These are phyloP conservation scores for Rhabdophis nuchalis DNA, from an alignment of 2,797 vertebrate genomes.

Conservation along the genomic window DNA sequence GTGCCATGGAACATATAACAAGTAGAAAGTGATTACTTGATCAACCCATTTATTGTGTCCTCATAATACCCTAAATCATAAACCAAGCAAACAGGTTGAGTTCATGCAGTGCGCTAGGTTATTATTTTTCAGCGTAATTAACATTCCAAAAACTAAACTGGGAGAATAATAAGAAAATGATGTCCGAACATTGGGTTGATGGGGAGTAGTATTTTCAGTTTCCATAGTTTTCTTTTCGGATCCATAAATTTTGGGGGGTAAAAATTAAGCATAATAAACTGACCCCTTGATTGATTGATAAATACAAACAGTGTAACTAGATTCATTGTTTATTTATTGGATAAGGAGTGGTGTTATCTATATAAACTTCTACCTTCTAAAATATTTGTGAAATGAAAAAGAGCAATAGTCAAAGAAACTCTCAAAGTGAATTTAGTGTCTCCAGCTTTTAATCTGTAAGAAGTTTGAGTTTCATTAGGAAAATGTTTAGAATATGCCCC, in stretches of 20 bases:
- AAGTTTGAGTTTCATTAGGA: not conserved
- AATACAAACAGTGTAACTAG: not conserved
- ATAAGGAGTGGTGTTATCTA: not conserved
- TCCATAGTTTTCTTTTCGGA: not conserved
- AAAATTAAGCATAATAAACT: not conserved
- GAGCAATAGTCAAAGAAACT: not conserved
- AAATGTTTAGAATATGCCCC: not conserved
- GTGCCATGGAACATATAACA: not conserved
- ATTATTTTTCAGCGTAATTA: not conserved
- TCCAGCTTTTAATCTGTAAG: not conserved
- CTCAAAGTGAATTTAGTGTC: not conserved
- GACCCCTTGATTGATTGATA: not conserved
- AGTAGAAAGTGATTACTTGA: not conserved
- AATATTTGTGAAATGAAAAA: not conserved
- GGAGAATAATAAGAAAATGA: not conserved
- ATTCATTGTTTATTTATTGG: not conserved
- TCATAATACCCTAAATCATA: not conserved
- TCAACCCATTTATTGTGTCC: not conserved
- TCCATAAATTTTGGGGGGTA: not conserved
- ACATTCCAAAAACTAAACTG: not conserved
- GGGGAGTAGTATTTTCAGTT: not conserved
- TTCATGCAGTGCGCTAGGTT: not conserved
- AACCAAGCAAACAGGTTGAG: not conserved
- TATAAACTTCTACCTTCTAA: not conserved
- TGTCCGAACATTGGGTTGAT: not conserved